These are phyloP conservation scores for Bombus affinis DNA, from an alignment of 1,140 invertebrate genomes.

Conservation along the genomic window DNA sequence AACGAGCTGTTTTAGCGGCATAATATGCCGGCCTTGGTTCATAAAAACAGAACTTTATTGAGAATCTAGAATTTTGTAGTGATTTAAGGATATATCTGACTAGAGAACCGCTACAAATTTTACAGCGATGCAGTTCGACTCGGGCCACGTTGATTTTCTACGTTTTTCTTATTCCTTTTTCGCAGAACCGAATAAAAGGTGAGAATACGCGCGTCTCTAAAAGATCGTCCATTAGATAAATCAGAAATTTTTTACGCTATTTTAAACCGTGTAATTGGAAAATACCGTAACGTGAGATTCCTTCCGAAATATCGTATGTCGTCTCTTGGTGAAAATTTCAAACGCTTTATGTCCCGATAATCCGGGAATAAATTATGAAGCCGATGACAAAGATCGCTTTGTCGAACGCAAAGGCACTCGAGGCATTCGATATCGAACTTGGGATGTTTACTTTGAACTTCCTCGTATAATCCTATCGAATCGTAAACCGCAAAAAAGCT, in stretches of 20 bases:
- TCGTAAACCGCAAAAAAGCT: background rate
- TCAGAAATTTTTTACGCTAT: background rate
- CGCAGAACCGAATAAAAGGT: too few species aligned
- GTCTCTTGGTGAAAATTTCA: background rate
- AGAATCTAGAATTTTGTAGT: background rate
- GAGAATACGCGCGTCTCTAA: too few species aligned
- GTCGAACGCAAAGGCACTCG: background rate
- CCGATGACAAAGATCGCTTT: background rate
- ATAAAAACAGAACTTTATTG: background rate
- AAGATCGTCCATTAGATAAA: too few species aligned
- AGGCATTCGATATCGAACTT: background rate
- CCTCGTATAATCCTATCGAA: background rate
- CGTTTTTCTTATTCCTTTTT: background rate
- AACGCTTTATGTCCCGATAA: background rate
- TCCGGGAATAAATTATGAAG: background rate
- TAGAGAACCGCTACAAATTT: background rate
- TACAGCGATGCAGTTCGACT: background rate
- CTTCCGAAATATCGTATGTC: background rate
- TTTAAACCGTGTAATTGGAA: background rate
- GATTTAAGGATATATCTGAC: background rate
- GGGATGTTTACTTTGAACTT: background rate
- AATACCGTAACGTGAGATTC: background rate
- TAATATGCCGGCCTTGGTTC: background rate
- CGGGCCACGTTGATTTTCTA: background rate
- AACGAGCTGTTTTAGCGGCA: slow-evolving; percentile 9